Evolutionary conservation across 2,113 vertebrate genomes (phyloP), one percentile per base, ranked within the genome.

Genomic region (Leptobrachium ailaonicum): DNA sequence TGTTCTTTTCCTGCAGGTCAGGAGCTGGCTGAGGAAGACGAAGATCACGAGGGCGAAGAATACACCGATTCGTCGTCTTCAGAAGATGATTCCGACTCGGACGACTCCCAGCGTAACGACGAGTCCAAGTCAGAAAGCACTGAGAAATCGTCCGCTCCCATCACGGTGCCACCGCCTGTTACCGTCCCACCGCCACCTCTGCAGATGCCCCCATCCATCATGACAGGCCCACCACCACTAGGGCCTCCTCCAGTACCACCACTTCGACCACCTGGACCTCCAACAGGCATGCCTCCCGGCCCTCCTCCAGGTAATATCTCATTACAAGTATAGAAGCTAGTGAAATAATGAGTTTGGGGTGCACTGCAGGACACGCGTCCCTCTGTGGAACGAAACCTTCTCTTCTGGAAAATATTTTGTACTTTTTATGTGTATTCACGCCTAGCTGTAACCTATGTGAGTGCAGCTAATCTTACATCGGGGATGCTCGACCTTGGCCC

Each of bases 281-380:
- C 97, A 0, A 96, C 97, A 0, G 96, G 97, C 62, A 96, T 94
- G n/a, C 97, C 96, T 74, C 97, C 97, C n/a, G 97, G 96, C 0
- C 97, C 97, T 45, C 97, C 97, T 62, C 97, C 97, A 85, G 97
- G 97, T 96, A 56, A 86, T 50, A 50, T 62, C 14, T 6, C 44
- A 8, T 54, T 54, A 8, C 50, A 54, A 54, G 12, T 54, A 2
- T 8, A 54, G 11, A 54, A 54, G 12, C 50, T 54, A 53, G 5
- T 32, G 20, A 32, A 32, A 32, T 32, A 32, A 32, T 32, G 20
- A 32, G 20, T 32, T 32, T 32, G 20, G 20, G 20, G 20, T 54
- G 6, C 50, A 54, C 50, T 8, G 50, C 12, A 1, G 50, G 50
- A 54, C 12, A 1, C 6, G 6, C 50, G 2, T 54, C 41, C 64